A percentile compares a stretch with the other conserved stretches of the same genome.
Conservation (phyloP, 2,113 vertebrate genomes). For the Halichoerus grypus region DNA sequence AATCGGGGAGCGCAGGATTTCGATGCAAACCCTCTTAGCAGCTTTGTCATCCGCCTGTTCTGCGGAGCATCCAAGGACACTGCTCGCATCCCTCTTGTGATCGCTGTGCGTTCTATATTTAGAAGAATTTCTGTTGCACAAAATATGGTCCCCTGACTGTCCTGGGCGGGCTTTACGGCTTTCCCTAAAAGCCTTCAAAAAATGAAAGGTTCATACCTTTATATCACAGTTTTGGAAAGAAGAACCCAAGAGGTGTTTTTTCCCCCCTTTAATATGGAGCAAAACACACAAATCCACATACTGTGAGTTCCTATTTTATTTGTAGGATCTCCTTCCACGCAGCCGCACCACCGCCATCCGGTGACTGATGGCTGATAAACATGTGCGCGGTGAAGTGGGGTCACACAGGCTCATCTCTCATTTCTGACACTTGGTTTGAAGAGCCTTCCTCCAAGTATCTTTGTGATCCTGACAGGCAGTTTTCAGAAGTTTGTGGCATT, state of each 20-base stretch:
- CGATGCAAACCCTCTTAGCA: slow-evolving; percentile 47
- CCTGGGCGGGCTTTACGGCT: slow-evolving; percentile 1
- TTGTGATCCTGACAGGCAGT: slow-evolving; percentile 37
- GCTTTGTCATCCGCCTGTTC: slow-evolving; percentile 66
- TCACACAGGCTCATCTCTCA: neutral
- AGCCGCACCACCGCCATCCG: fast-evolving
- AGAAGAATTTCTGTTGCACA: slow-evolving; percentile 67
- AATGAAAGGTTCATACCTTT: neutral
- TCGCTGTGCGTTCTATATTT: slow-evolving; percentile 68
- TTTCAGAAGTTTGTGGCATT: slow-evolving; percentile 60
- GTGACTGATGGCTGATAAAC: neutral
- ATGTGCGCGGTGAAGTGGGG: neutral
- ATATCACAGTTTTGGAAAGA: neutral
- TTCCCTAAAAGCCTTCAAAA: slow-evolving; percentile 35
- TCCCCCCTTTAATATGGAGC: neutral
- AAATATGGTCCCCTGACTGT: slow-evolving; percentile 69
- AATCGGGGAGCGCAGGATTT: slow-evolving; percentile 40
- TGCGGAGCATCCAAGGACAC: slow-evolving; percentile 67
- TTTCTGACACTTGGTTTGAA: slow-evolving; percentile 53
- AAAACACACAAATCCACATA: neutral
- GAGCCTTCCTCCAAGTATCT: neutral
- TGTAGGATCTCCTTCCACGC: neutral
- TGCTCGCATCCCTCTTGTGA: slow-evolving; percentile 52
- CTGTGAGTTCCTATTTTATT: neutral
- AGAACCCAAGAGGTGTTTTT: neutral